phyloP scores from a whole-genome alignment of 92 coral and sea anemone species.

The Epizoanthus stellaris region DNA sequence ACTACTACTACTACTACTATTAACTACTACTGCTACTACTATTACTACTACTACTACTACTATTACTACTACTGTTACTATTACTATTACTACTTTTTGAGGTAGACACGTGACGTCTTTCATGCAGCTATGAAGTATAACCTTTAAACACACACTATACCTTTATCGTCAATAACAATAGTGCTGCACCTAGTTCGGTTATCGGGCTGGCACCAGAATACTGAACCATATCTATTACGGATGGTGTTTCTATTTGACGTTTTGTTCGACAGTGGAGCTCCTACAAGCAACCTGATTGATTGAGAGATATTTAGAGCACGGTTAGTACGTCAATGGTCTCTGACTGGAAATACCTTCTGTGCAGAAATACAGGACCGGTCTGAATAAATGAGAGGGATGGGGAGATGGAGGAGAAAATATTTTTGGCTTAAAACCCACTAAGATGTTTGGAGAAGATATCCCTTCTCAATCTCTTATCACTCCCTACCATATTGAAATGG shows the following conservation, averaged over 20 bases:
- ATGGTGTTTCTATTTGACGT: constrained; percentile 14
- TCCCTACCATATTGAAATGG: too few species aligned
- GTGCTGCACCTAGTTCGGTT: constrained; percentile 35
- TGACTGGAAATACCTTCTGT: too few species aligned
- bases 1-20: not conserved
- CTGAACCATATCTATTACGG: constrained; percentile 69
- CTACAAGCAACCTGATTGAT: constrained; percentile 70
- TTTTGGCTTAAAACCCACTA: too few species aligned
- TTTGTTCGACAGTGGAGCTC: constrained; percentile 78
- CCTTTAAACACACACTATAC: not conserved
- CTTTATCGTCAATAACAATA: constrained; percentile 57
- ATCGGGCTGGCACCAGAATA: constrained; percentile 60
- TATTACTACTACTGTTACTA: not conserved
- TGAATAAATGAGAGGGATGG: too few species aligned
- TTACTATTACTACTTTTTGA: not conserved
- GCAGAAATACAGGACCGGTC: too few species aligned
- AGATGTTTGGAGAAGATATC: too few species aligned
- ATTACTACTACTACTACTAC: too few species aligned
- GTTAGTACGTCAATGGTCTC: too few species aligned
- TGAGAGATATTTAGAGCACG: too few species aligned
- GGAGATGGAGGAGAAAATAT: too few species aligned
- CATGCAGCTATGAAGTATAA: not conserved
- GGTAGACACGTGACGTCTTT: not conserved
- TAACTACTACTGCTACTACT: too few species aligned
- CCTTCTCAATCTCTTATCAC: too few species aligned